These are phyloP conservation scores for Cyanistes caeruleus DNA, from an alignment of 2,113 vertebrate species.

Conservation along the genomic window DNA sequence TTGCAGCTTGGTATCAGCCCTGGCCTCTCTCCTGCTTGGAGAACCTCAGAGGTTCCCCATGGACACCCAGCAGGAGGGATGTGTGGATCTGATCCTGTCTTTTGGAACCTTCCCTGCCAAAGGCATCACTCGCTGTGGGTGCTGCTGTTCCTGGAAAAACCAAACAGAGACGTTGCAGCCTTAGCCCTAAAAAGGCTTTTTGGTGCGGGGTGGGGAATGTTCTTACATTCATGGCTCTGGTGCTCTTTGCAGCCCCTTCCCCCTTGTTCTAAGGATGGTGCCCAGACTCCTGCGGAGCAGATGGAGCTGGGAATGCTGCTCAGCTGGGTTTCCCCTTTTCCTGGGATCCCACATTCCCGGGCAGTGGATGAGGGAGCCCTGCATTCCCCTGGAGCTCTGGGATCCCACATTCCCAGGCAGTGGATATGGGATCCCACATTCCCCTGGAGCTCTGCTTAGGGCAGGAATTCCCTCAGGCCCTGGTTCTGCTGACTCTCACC, in stretches of 20 bases:
- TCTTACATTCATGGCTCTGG: neutral
- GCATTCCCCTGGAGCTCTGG: neutral
- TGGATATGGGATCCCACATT: too few species aligned
- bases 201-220: accelerated
- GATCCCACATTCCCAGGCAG: too few species aligned
- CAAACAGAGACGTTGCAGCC: neutral
- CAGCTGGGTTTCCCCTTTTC: too few species aligned
- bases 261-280: too few species aligned
- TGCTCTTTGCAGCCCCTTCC: neutral
- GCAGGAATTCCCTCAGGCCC: too few species aligned
- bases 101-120: neutral
- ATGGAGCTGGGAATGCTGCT: neutral
- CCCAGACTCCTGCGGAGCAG: neutral
- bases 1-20: neutral
- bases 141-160: neutral
- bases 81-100: neutral
- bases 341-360: too few species aligned
- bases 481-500: too few species aligned
- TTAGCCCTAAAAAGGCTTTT: neutral
- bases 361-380: too few species aligned
- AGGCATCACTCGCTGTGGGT: accelerated
- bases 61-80: neutral
- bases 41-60: neutral
- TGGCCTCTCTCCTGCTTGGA: neutral
- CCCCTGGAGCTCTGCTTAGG: too few species aligned